phyloP scores from a whole-genome alignment of 2,797 vertebrate species.

The Phoeniculus purpureus region DNA sequence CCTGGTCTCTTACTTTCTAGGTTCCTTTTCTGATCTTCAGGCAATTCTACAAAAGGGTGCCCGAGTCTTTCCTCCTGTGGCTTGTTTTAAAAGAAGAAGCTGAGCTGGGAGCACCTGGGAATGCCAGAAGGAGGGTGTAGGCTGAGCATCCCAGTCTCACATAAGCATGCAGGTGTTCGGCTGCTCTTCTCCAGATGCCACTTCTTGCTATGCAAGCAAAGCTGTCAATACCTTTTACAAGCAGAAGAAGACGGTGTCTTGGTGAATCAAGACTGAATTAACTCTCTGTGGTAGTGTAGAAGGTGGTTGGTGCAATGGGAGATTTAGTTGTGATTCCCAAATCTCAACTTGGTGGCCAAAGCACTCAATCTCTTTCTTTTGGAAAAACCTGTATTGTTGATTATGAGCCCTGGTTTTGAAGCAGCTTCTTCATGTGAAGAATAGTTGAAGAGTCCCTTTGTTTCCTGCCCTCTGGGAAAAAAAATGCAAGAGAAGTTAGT shows the following conservation, averaged over 20 bases:
- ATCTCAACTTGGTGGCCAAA: background rate
- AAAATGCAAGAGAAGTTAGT: background rate
- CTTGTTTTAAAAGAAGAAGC: background rate
- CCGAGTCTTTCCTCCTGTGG: background rate
- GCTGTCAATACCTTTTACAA: background rate
- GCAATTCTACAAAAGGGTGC: background rate
- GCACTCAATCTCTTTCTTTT: background rate
- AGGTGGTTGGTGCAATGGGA: background rate
- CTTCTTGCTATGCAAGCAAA: background rate
- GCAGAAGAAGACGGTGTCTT: background rate
- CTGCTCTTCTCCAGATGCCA: background rate
- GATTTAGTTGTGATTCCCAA: background rate
- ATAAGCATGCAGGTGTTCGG: background rate
- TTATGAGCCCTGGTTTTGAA: background rate
- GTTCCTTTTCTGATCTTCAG: background rate
- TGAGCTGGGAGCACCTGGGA: background rate
- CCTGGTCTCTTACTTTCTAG: background rate
- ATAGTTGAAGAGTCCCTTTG: background rate
- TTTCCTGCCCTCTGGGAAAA: background rate
- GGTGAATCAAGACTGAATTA: background rate
- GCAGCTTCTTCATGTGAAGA: background rate
- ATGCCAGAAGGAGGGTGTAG: background rate
- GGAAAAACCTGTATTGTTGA: background rate
- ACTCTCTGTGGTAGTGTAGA: background rate
- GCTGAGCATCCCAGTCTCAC: background rate